Evolutionary conservation across 2,113 vertebrate species (phyloP).

Genomic region (Lichenostomus cassidix): DNA sequence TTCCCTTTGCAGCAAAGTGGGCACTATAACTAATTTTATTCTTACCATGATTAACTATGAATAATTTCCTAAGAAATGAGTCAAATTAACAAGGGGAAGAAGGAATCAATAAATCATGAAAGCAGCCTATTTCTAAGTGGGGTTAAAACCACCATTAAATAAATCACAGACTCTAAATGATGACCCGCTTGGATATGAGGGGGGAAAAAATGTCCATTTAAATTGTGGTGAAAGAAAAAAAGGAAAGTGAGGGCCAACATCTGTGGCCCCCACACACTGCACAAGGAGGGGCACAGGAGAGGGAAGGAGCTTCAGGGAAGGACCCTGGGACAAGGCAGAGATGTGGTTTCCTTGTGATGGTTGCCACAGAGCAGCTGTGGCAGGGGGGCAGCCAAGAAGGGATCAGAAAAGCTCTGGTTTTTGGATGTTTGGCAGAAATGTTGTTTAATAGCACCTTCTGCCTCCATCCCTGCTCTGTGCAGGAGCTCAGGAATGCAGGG

Average conservation of each 20-base stretch:
- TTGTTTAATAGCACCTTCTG: slow-evolving; percentile 23
- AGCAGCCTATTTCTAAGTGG: slow-evolving; percentile 76
- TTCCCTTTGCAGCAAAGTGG: slow-evolving; percentile 74
- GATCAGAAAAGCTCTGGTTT: neutral
- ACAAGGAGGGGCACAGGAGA: neutral
- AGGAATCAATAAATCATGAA: slow-evolving; percentile 79
- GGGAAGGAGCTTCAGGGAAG: neutral
- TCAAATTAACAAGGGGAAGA: slow-evolving; percentile 78
- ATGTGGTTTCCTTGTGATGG: neutral
- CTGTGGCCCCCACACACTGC: neutral
- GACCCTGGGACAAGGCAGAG: neutral
- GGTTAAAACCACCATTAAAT: slow-evolving; percentile 76
- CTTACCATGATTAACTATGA: slow-evolving; percentile 77
- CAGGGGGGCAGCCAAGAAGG: neutral
- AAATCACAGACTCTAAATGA: slow-evolving; percentile 72
- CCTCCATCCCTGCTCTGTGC: neutral
- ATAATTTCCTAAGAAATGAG: slow-evolving; percentile 81
- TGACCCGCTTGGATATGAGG: neutral
- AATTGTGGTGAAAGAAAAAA: slow-evolving; percentile 7
- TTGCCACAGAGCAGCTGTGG: neutral
- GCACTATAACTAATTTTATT: slow-evolving; percentile 77
- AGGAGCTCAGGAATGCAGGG: neutral
- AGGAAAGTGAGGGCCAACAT: neutral
- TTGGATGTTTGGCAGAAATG: neutral
- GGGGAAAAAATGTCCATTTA: neutral